phyloP scores from a whole-genome alignment of 2,113 vertebrate species.

The Scolopax mira region DNA sequence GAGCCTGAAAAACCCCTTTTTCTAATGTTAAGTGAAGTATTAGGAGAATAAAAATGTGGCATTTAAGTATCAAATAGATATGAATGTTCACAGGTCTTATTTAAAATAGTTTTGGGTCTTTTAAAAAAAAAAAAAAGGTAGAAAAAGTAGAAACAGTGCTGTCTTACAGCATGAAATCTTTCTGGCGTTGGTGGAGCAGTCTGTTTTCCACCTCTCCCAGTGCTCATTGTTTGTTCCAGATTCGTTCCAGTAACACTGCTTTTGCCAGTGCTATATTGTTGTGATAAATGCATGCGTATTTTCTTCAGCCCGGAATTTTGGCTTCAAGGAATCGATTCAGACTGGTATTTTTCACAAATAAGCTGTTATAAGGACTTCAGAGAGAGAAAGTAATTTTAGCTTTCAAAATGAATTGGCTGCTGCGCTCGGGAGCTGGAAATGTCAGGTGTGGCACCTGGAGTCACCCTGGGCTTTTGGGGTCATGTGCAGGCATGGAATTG shows the following conservation, averaged over 20 bases:
- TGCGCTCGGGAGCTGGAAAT: neutral
- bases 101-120: neutral
- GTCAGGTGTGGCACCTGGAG: neutral
- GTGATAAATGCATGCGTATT: slow-evolving; percentile 49
- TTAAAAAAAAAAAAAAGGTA: neutral
- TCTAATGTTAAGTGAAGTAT: neutral
- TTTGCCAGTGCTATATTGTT: slow-evolving; percentile 37
- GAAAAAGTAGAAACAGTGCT: neutral
- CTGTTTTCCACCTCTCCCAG: neutral
- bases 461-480: neutral
- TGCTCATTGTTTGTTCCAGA: slow-evolving; percentile 37
- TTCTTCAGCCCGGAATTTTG: slow-evolving; percentile 62
- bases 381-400: slow-evolving; percentile 37
- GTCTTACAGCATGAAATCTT: slow-evolving; percentile 3
- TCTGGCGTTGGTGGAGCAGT: neutral
- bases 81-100: neutral
- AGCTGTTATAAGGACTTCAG: slow-evolving; percentile 36
- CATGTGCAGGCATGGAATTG: neutral
- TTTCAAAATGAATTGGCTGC: slow-evolving; percentile 7
- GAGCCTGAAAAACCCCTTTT: neutral
- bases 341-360: slow-evolving; percentile 65
- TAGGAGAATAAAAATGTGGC: neutral
- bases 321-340: slow-evolving; percentile 50
- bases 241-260: slow-evolving; percentile 62
- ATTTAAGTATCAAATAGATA: neutral